Evolutionary conservation across 1,140 invertebrate species (phyloP).

Genomic region (Mactra quadrangularis): DNA sequence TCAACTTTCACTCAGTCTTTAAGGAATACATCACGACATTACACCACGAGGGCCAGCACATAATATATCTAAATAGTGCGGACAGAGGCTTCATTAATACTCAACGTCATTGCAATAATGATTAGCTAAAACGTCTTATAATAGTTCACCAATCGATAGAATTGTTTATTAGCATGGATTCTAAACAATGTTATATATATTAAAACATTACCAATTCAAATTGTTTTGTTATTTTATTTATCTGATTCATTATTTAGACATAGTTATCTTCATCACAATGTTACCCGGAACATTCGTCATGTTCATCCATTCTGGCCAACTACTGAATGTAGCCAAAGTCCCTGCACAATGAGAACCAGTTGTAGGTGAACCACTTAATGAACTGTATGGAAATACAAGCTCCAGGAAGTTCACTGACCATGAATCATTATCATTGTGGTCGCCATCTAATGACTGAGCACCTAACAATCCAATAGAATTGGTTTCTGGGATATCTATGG

Average conservation of each 20-base stretch:
- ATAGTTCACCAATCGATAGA: too few species aligned
- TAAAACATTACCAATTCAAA: too few species aligned
- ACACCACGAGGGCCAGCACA: too few species aligned
- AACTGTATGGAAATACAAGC: slow-evolving; percentile 43
- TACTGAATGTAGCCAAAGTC: slow-evolving; percentile 41
- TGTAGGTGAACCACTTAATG: not conserved
- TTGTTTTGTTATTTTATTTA: too few species aligned
- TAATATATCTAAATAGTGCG: too few species aligned
- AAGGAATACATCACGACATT: too few species aligned
- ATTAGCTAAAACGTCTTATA: too few species aligned
- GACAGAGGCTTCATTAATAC: too few species aligned
- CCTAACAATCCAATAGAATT: slow-evolving; percentile 41
- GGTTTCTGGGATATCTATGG: slow-evolving; percentile 33
- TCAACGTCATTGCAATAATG: too few species aligned
- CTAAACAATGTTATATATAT: too few species aligned
- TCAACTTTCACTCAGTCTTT: too few species aligned
- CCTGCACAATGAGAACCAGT: slow-evolving; percentile 47
- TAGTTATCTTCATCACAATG: slow-evolving; percentile 51
- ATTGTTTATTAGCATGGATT: too few species aligned
- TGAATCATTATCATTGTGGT: not conserved
- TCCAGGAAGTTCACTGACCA: slow-evolving; percentile 57
- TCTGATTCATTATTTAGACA: slow-evolving; percentile 7
- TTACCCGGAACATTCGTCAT: slow-evolving; percentile 55
- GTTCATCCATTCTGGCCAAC: slow-evolving; percentile 66
- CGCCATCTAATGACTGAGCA: slow-evolving; percentile 2